A percentile compares a stretch with the other conserved stretches of the same genome.
Conservation (phyloP, 2,797 vertebrate species). For the Phoeniculus purpureus region DNA sequence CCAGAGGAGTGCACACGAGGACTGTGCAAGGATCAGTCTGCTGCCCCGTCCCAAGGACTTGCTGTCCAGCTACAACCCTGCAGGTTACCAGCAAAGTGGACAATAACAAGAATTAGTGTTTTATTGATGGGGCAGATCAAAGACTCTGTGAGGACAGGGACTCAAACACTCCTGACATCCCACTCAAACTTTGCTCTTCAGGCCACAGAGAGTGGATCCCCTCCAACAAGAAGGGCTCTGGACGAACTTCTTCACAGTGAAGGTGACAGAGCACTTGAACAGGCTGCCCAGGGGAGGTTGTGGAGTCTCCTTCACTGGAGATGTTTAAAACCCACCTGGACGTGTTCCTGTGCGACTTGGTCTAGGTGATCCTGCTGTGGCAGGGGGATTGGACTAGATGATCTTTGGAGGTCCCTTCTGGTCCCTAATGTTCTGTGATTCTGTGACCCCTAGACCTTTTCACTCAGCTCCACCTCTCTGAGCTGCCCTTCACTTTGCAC, state of each 20-base stretch:
- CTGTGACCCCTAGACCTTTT: background rate
- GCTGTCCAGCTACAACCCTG: background rate
- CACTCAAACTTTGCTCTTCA: background rate
- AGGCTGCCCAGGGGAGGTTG: too few relatives aligned
- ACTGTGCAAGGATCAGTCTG: background rate
- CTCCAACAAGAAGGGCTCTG: background rate
- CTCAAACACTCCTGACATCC: background rate
- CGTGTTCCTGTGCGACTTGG: too few relatives aligned
- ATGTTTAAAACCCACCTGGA: too few relatives aligned
- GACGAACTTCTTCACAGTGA: background rate
- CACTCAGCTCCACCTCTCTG: background rate
- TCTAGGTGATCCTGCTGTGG: too few relatives aligned
- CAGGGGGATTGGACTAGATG: too few relatives aligned
- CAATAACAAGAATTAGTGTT: background rate
- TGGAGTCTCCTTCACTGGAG: too few relatives aligned
- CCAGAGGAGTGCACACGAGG: background rate
- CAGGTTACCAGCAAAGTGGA: background rate
- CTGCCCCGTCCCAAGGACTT: background rate
- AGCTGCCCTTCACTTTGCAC: background rate
- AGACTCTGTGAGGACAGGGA: accelerated
- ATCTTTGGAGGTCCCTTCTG: too few relatives aligned
- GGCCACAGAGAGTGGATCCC: background rate
- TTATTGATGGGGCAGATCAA: background rate
- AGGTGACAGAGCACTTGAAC: too few relatives aligned
- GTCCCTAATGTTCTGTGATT: too few relatives aligned